Evolutionary conservation across 2,888 invertebrate species (phyloP).

Genomic region (Mycalesis mineus): DNA sequence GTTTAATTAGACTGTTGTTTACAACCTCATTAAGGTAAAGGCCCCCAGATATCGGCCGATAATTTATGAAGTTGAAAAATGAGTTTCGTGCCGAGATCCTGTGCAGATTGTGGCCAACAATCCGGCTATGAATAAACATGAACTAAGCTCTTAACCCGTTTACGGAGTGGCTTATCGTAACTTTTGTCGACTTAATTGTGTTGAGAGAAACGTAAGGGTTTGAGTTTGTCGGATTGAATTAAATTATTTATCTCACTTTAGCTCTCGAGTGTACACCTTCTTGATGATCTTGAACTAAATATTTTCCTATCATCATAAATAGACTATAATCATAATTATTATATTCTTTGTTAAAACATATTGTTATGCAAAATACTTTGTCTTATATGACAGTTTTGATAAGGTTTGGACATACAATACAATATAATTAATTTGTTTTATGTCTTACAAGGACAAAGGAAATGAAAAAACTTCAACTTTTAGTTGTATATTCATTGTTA

Average conservation of each 20-base stretch:
- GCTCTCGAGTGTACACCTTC: neutral
- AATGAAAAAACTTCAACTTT: too few species aligned
- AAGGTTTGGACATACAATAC: too few species aligned
- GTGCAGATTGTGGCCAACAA: conserved; percentile 39
- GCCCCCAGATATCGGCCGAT: conserved; percentile 69
- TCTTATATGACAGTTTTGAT: too few species aligned
- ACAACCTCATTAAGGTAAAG: conserved; percentile 72
- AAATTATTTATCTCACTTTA: neutral
- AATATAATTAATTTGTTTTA: too few species aligned
- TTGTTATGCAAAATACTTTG: too few species aligned
- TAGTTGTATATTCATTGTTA: too few species aligned
- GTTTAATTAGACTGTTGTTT: conserved; percentile 79
- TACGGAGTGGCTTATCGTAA: conserved; percentile 26
- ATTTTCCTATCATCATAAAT: too few species aligned
- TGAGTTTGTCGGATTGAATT: conserved; percentile 14
- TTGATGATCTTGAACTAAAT: too few species aligned
- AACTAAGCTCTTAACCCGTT: conserved; percentile 35
- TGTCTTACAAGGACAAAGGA: too few species aligned
- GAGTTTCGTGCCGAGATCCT: conserved; percentile 60
- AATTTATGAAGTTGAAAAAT: conserved; percentile 75
- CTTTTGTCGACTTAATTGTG: conserved; percentile 26
- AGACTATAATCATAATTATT: too few species aligned
- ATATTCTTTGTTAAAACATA: too few species aligned
- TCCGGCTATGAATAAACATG: conserved; percentile 53
- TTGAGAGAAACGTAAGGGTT: conserved; percentile 20